These are phyloP conservation scores for Myotis davidii DNA, from an alignment of 2,113 vertebrate species.

Conservation along the genomic window DNA sequence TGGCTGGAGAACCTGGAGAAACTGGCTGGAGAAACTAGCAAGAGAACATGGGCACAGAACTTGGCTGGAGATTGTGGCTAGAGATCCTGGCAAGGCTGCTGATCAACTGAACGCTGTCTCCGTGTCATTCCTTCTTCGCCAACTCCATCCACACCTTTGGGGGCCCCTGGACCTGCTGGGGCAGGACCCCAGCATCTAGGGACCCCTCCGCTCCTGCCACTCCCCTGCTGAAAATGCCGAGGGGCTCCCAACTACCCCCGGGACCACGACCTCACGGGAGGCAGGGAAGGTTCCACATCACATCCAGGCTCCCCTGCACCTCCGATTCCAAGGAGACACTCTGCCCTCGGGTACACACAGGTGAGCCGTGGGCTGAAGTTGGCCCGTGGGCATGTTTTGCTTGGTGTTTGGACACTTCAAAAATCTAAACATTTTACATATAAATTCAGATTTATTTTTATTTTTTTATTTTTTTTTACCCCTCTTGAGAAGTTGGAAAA, in stretches of 20 bases:
- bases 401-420: background rate
- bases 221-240: background rate
- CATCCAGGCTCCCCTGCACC: no score
- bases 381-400: background rate
- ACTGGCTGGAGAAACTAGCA: no score
- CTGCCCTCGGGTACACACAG: no score
- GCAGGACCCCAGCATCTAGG: no score
- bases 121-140: no score
- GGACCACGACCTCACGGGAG: background rate
- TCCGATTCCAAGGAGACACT: fast-evolving
- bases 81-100: no score
- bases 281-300: background rate
- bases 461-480: background rate
- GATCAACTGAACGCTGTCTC: no score
- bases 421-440: background rate
- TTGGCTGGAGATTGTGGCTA: no score
- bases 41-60: no score
- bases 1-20: no score
- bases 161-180: no score
- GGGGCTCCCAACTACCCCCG: background rate
- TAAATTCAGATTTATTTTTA: background rate
- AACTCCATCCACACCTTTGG: no score
- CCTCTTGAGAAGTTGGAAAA: background rate
- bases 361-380: background rate
- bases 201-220: background rate